Conservation (phyloP, 2,113 vertebrate species). For the Zosterops hypoxanthus region DNA sequence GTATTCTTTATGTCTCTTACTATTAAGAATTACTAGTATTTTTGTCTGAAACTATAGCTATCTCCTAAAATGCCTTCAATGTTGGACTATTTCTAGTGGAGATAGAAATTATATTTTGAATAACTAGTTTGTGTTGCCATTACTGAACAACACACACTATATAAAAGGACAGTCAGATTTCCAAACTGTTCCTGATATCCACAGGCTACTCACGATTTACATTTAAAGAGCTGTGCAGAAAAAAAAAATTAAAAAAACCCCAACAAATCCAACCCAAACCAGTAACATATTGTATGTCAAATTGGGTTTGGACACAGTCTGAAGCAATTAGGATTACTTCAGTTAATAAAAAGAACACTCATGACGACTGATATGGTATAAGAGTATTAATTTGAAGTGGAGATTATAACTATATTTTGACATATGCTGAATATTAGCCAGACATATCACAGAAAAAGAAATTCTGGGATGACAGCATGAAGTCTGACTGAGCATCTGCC, state of each 20-base stretch:
- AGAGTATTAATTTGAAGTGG: conserved; percentile 58
- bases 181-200: background rate
- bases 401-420: conserved; percentile 62
- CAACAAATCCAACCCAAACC: background rate
- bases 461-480: background rate
- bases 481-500: conserved; percentile 1
- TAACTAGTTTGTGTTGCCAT: background rate
- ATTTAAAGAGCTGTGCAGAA: background rate
- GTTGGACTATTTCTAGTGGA: background rate
- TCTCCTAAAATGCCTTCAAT: background rate
- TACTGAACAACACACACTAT: background rate
- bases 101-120: background rate
- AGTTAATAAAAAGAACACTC: conserved; percentile 43
- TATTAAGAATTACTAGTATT: background rate
- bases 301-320: conserved; percentile 42
- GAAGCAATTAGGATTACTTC: conserved; percentile 51
- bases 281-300: background rate
- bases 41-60: background rate
- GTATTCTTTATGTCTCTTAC: background rate
- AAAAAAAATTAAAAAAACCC: background rate
- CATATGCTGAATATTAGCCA: conserved; percentile 35
- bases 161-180: background rate
- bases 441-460: conserved; percentile 8
- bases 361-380: conserved; percentile 25
- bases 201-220: background rate